Base-by-base conservation (phyloP, 2,113 vertebrate genomes). In the Callipepla squamata region DNA sequence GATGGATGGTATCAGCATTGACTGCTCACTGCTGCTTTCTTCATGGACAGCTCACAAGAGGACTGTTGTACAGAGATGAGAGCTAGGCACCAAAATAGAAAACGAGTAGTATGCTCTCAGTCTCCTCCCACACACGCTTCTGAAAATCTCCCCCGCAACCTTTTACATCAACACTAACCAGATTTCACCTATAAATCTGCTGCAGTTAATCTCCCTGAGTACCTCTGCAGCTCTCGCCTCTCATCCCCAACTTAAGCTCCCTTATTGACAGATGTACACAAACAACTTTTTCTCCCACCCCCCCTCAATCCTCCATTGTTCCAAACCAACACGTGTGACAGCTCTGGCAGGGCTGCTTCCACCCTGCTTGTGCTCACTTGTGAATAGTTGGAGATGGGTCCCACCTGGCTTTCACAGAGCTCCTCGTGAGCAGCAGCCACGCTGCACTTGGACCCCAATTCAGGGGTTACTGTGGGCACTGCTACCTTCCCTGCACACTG, bases 161-260 rank as follows among this genome's bases (percentile, higher is more conserved):
- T 94, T 91, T 88, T 84, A 69, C 91, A 94, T 96, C 85, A 92
- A 90, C 80, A 61, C 53, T 94, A 95, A 96, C 95, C 91, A 95
- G 94, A 95, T 95, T 95, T 92, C 93, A 95, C 93, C 85, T 88
- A 95, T 87, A 91, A 95, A 95, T 96, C 87, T 93, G 94, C 85
- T 91, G 48, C 47, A 20, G 66, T 94, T 95, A 96, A 96, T 95
- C 91, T 91, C 82, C 36, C 44, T 77, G 86, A 94, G 87, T 85
- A 91, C 72, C 40, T 88, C 94, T 82, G 67, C 80, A 92, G 90
- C 63, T 66, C 68, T 83, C 2, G 1, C 85, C 80, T 89, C 66
- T 88, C 84, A 87, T 91, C 55, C 63, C 32, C 67, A 82, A 16
- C 87, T 80, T 96, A 96, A 96, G 93, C 87, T 85, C 73, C 68